These are phyloP conservation scores for Homalodisca vitripennis DNA, from an alignment of 1,140 invertebrate genomes.

Conservation along the genomic window DNA sequence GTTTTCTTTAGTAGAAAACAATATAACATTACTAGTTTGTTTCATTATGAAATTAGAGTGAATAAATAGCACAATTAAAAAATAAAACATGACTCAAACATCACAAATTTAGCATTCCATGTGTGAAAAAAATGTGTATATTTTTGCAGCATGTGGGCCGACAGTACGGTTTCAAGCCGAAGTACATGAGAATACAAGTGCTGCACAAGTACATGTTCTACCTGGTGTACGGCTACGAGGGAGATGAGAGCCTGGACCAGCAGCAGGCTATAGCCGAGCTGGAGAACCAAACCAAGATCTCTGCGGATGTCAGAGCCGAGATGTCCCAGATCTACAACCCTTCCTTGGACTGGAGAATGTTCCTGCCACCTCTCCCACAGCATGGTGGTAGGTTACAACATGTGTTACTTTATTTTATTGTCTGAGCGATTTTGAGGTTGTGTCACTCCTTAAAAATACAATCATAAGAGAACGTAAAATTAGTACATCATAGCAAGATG, in stretches of 20 bases:
- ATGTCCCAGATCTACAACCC: conserved; percentile 53
- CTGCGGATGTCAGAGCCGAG: conserved; percentile 46
- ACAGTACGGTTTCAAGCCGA: conserved; percentile 54
- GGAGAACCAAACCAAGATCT: conserved; percentile 30
- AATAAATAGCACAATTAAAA: too few species aligned
- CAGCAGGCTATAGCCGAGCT: conserved; percentile 50
- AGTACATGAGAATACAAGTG: conserved; percentile 64
- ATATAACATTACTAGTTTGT: too few species aligned
- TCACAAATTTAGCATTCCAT: too few species aligned
- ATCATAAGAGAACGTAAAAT: too few species aligned
- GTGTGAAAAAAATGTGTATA: too few species aligned
- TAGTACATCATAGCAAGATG: too few species aligned
- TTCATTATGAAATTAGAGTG: too few species aligned
- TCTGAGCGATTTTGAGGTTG: too few species aligned
- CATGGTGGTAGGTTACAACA: conserved; percentile 58
- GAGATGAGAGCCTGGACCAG: conserved; percentile 48
- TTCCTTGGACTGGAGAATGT: conserved; percentile 67
- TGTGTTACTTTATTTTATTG: too few species aligned
- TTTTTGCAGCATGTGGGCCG: conserved; percentile 3
- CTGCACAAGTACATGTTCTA: conserved; percentile 71
- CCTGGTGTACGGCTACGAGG: conserved; percentile 60
- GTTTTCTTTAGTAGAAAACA: too few species aligned
- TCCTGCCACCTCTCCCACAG: conserved; percentile 65
- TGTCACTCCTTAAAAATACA: too few species aligned
- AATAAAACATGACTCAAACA: too few species aligned